Evolutionary conservation across 2,888 invertebrate genomes (phyloP), one percentile per base, ranked within the genome.

Genomic region (Caenorhabditis imperialis): DNA sequence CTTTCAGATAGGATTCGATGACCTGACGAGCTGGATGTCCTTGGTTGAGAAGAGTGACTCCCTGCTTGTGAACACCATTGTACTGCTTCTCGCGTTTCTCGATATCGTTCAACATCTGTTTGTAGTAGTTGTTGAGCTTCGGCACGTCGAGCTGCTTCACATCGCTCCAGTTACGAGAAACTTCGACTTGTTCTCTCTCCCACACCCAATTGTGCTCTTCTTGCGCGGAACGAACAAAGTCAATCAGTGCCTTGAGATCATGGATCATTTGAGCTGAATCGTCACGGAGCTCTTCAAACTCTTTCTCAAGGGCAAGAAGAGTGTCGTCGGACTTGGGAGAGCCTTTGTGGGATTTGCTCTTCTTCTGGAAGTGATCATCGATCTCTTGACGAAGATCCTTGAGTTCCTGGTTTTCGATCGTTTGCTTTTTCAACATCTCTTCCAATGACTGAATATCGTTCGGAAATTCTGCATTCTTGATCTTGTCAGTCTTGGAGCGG

Each of bases 41-140:
- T 88, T 96, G 96, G 23, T 96, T 92, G 25, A 96, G 92, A 82
- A 99, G 90, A 18, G 94, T 93, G 88, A 97, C 96, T 27, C 98
- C 98, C 69, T 95, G 92, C 90, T 98, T 97, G 89, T 96, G 93
- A 40, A 98, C 96, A 65, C 95, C 93, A 86, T 95, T 95, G 90
- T 98, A 96, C 89, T 96, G 96, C 67, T 94, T 92, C 90, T 98
- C 98, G 55, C 96, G 92, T 88, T 94, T 94, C 90, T 97, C 97
- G 88, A 99, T 90, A 80, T 97, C 97, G 81, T 94, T 94, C 93
- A 98, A 95, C 88, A 99, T 78, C 81, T 86, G 87, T 57, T 86
- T 85, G 81, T 85, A 88, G 79, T 88, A 88, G 79, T 86, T 87
- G 63, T 79, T 83, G 84, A 98, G 93, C 74, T 94, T 93, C 22